phyloP scores from a whole-genome alignment of 2,888 invertebrate species.

The Yponomeuta cagnagella region DNA sequence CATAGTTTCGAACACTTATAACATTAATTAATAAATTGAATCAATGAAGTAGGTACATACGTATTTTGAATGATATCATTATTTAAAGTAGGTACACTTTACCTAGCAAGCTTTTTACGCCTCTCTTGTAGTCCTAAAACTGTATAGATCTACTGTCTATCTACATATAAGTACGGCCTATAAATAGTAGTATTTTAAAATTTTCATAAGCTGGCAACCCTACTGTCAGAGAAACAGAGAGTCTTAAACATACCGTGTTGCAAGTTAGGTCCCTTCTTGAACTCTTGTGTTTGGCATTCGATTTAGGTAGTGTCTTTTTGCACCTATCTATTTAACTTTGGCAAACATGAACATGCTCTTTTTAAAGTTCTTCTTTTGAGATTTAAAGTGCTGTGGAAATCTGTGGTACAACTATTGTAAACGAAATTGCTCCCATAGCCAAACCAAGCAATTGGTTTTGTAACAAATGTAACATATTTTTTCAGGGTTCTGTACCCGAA shows the following conservation, averaged over 20 bases:
- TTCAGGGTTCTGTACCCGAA: no score
- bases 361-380: no score
- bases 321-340: not conserved
- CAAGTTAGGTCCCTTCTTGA: conserved; percentile 59
- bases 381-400: no score
- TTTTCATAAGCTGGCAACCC: not conserved
- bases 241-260: no score
- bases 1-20: not conserved
- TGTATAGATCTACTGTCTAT: not conserved
- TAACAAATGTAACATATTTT: no score
- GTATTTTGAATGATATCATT: not conserved
- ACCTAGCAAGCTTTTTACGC: no score
- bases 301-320: conserved; percentile 21
- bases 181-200: not conserved
- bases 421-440: no score
- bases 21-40: not conserved
- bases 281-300: conserved; percentile 54
- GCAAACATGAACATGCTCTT: not conserved
- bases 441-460: no score
- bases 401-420: no score
- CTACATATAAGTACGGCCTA: not conserved
- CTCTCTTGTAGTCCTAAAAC: no score
- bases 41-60: not conserved
- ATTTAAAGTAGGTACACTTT: no score
- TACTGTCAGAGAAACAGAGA: not conserved